Evolutionary conservation across 1,140 invertebrate species (phyloP), one percentile per base, ranked within the genome.

Genomic region (Drosophila tsacasi): DNA sequence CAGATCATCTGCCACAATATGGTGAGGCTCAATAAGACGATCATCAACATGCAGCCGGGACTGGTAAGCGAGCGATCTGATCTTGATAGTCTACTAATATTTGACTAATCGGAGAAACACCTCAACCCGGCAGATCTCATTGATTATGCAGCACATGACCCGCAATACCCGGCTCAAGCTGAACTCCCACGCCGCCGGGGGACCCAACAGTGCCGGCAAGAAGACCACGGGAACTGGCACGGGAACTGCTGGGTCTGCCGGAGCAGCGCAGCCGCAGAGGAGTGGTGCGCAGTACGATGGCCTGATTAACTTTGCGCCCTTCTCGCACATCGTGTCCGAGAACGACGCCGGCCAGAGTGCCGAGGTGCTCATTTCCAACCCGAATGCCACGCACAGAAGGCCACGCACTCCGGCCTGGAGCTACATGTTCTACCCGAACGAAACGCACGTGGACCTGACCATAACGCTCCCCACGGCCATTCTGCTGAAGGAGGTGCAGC

Each of bases 341-440:
- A 97, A 97, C 93, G 96, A 97, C 8, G 97, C 97, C 17, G 97
- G 97, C 6, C 97, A 97, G 92, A 95, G 97, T 9, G 97, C 97
- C 0, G 97, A 98, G 91, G 96, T 97, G 49, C 94, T 99, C 3
- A 96, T 98, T 64, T 95, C 96, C 80, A 94, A 96, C 10, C 96
- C 97, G 30, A 84, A 95, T 93, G 95, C 96, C 0, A 96, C 97
- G 17, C 97, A 98, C 79, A 94, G 97, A 75, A 94, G 97, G 75
- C 96, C 97, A 1, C 94, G 97, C 60, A 97, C 97, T 9, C 96
- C 98, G 2, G 96, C 97, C 46, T 98, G 97, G 97, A 97, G 97
- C 37, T 98, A 98, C 93, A 97, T 98, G 93, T 99, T 98, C 93
- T 98, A 97, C 93, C 97, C 97, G 1, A 97, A 98, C 79, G 97